Evolutionary conservation across 2,113 vertebrate species (phyloP), one percentile per base, ranked within the genome.

Genomic region (Hemibagrus wyckioides): DNA sequence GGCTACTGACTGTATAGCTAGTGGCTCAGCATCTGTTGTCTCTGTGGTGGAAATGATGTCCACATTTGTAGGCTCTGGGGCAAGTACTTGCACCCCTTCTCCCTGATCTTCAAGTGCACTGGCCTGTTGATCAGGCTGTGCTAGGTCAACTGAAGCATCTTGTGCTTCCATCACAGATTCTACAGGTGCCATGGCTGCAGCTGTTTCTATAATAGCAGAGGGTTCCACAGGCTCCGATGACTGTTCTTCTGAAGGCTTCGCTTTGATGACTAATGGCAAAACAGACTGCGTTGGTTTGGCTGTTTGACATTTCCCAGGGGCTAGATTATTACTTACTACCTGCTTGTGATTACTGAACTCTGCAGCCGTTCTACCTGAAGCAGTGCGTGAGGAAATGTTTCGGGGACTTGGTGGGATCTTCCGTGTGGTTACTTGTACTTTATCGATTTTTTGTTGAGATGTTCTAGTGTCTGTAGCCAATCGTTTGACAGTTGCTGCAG

Each of bases 241-340:
- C 17, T 28, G 63, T 28, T 88, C 86, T 10, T 86, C 36, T 39
- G 25, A n/a, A 0, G 73, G 86, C 80, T 93, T 93, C 85, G 91
- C 93, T 25, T 50, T 82, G 3, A 90, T 59, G 3, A 69, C 88
- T 56, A 92, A 92, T 23, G 94, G 94, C 9, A 86, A 54, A 48
- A 93, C 92, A 14, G 93, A 85, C 89, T 94, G 94, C 21, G 92
- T 93, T 28, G 93, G 93, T 89, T 94, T 95, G 75, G 85, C 3
- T 17, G 63, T 69, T 83, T 56, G 87, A 83, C 76, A 91, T 93
- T 15, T 90, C 33, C 44, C 89, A 85, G 39, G 33, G 17, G 80
- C 79, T 25, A 86, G 11, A 2, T 88, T 90, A 69, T 63, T 90
- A 65, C 89, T 21, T 5, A 67, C 87, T 54, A 83, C 88, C 0